phyloP scores from a whole-genome alignment of 2,797 vertebrate genomes.

The Hapalemur alaotrensis region DNA sequence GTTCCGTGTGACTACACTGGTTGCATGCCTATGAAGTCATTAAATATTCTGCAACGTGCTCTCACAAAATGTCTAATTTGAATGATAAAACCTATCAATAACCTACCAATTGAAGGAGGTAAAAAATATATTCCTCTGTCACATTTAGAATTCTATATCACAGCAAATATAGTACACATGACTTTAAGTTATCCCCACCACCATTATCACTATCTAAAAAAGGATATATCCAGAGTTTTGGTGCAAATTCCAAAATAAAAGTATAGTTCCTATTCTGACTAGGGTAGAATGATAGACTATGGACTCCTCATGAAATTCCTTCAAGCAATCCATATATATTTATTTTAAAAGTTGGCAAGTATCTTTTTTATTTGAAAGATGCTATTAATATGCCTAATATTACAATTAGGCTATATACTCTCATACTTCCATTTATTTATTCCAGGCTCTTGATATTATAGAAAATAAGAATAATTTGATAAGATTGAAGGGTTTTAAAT shows the following conservation, averaged over 20 bases:
- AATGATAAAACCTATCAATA: neutral
- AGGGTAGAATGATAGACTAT: neutral
- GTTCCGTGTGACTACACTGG: neutral
- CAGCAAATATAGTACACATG: neutral
- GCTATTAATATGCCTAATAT: neutral
- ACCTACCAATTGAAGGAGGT: neutral
- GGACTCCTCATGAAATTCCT: neutral
- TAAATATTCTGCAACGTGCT: neutral
- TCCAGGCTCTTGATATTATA: neutral
- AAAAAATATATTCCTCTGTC: neutral
- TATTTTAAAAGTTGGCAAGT: neutral
- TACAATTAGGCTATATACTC: neutral
- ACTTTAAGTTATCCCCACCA: neutral
- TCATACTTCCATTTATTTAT: neutral
- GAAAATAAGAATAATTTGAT: neutral
- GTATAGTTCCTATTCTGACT: neutral
- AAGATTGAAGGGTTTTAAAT: neutral
- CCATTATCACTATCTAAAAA: neutral
- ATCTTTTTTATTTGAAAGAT: neutral
- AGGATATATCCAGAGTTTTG: neutral
- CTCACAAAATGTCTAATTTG: neutral
- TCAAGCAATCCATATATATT: neutral
- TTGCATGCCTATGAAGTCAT: neutral
- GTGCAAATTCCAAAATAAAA: neutral
- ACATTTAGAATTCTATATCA: neutral